Base-by-base conservation (phyloP, 2,888 invertebrate genomes). In the Coelopa pilipes region DNA sequence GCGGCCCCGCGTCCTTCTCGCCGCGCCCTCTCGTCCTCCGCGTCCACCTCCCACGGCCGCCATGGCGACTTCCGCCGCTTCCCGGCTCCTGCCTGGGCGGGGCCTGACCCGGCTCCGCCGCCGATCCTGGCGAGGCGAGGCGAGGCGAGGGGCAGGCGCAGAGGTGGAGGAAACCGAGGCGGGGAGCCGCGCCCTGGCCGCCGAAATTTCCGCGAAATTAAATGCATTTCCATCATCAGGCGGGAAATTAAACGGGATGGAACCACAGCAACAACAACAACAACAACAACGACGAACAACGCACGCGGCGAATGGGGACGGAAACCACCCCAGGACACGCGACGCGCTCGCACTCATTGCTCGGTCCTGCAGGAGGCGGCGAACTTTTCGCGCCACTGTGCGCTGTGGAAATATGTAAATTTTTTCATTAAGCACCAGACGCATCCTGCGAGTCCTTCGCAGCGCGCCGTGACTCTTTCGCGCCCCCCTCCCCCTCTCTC, bases 381-480 rank as follows among this genome's bases (percentile, higher is more conserved):
- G 21, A 50, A 66, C 46, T 63, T 63, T 63, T 63, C 10, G 24
- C 10, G 11, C 45, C 45, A n/a, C 9, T 45, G 46, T 46, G 63
- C 45, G 21, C 34, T 34, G 4, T 4, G n/a, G 10, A 9, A 62
- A 34, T 62, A 62, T 66, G 66, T 49, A 66, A 66, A 66, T 66
- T 67, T 70, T 70, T 70, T 70, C 70, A 70, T 63, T 70, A 70
- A 70, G 70, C 70, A 63, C 66, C 66, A 50, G 50, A 66, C 66
- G 50, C 66, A 66, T 66, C 15, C 49, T 49, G 66, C 46, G 19
- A 34, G 4, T 63, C 34, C 62, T 62, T 21, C 34, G 65, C 65
- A 46, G 46, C 50, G 60, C 34, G 2, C 34, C 7, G 4, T 34
- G 34, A 34, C 34, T 34, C 34, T 34, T 34, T 34, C 34, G 2